These are phyloP conservation scores for Cyclina sinensis DNA, from an alignment of 1,140 invertebrate species.

Conservation along the genomic window DNA sequence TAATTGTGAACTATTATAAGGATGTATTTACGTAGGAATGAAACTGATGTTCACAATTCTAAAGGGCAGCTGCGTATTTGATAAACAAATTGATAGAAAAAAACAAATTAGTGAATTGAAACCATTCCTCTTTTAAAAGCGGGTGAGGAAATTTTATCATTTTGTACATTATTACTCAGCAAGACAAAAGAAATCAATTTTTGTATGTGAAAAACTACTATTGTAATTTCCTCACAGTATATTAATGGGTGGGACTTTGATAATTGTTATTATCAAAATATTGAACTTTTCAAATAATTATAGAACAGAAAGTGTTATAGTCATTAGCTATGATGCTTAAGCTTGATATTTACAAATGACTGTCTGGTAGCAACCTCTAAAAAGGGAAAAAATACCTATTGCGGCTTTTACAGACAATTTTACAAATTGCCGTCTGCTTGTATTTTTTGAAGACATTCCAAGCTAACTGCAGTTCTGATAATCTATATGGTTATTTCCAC, in stretches of 20 bases:
- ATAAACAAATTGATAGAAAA: background rate
- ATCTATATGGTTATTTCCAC: too few species aligned
- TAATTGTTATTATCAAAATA: conserved; percentile 34
- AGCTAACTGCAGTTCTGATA: too few species aligned
- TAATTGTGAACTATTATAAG: conserved; percentile 5
- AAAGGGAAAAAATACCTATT: background rate
- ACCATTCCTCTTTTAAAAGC: background rate
- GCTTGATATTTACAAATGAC: background rate
- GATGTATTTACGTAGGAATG: background rate
- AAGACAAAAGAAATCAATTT: conserved; percentile 44
- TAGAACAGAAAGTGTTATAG: background rate
- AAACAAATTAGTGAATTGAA: conserved; percentile 39
- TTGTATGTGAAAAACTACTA: conserved; percentile 34
- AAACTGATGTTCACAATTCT: background rate
- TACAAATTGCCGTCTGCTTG: background rate
- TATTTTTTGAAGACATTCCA: background rate
- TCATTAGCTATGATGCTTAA: background rate
- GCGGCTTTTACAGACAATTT: background rate
- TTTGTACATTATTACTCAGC: background rate
- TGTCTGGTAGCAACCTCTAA: background rate
- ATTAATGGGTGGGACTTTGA: conserved; percentile 26
- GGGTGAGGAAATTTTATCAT: background rate
- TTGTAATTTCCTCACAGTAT: background rate
- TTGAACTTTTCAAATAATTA: conserved; percentile 12
- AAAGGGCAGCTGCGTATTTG: conserved; percentile 26